Percentiles rank a stretch among this genome's conserved stretches.
Evolutionary conservation across 2,888 invertebrate genomes (phyloP).

Genomic region (Tiliacea aurago): DNA sequence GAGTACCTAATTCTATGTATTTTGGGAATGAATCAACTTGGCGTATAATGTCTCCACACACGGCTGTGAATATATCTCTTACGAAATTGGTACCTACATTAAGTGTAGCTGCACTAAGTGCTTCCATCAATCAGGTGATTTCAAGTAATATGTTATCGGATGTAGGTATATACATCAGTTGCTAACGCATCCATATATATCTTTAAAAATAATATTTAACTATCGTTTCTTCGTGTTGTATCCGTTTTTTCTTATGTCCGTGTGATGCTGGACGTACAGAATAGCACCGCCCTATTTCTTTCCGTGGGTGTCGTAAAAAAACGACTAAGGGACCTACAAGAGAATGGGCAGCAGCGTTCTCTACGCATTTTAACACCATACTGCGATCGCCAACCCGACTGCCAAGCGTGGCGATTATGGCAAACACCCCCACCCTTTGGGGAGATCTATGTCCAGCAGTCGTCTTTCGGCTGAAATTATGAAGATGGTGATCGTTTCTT

Average conservation of each 20-base stretch:
- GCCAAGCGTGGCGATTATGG: too few relatives aligned
- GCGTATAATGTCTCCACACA: slow-evolving; percentile 43
- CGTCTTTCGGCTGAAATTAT: too few relatives aligned
- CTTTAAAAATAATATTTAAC: background rate
- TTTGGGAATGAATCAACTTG: slow-evolving; percentile 59
- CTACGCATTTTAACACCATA: too few relatives aligned
- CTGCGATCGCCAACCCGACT: too few relatives aligned
- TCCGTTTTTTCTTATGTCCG: too few relatives aligned
- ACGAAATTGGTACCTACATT: slow-evolving; percentile 14
- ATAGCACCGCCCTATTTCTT: too few relatives aligned
- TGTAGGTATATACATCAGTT: slow-evolving; percentile 11
- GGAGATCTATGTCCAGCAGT: too few relatives aligned
- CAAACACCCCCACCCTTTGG: too few relatives aligned
- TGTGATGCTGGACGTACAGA: too few relatives aligned
- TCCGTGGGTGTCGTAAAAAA: too few relatives aligned
- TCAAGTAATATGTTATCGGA: background rate
- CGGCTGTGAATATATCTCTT: slow-evolving; percentile 42
- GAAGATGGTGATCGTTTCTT: background rate
- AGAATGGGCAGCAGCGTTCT: too few relatives aligned
- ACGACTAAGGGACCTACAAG: too few relatives aligned
- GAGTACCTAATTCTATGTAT: slow-evolving; percentile 72
- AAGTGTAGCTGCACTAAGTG: slow-evolving; percentile 36
- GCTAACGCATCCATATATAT: background rate
- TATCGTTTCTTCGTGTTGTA: background rate
- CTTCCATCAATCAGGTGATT: slow-evolving; percentile 43